A percentile compares a stretch with the other conserved stretches of the same genome.
These are phyloP conservation scores for Halichoeres trimaculatus DNA, from an alignment of 2,113 vertebrate genomes.

Conservation along the genomic window DNA sequence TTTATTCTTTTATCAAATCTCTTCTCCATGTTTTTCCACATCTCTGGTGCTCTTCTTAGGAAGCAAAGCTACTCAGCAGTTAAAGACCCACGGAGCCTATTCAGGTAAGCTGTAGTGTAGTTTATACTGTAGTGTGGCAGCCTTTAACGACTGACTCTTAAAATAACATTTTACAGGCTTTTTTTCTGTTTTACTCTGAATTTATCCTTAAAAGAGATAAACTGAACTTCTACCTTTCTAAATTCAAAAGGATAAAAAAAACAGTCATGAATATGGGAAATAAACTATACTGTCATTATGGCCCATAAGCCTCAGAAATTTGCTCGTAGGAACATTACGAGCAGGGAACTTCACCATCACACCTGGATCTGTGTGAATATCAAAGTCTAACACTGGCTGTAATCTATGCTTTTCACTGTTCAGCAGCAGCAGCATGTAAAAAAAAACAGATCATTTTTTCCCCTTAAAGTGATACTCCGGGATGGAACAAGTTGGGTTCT, in stretches of 20 bases:
- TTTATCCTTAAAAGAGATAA: neutral
- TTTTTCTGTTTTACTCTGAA: constrained; percentile 25
- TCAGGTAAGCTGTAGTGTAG: neutral
- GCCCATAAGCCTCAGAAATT: too few relatives aligned
- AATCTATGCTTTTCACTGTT: neutral
- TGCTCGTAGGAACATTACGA: too few relatives aligned
- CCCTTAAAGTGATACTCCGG: too few relatives aligned
- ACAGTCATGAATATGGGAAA: too few relatives aligned
- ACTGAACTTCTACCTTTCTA: too few relatives aligned
- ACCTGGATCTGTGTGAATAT: too few relatives aligned
- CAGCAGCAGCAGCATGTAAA: neutral
- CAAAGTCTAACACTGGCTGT: neutral
- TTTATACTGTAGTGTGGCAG: constrained; percentile 5
- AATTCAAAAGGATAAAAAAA: too few relatives aligned
- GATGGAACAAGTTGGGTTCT: too few relatives aligned
- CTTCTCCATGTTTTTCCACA: neutral
- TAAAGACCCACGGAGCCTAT: constrained; percentile 9
- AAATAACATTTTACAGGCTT: constrained; percentile 17
- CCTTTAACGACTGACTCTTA: constrained; percentile 2
- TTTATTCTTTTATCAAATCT: constrained; percentile 2
- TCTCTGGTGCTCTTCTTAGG: neutral
- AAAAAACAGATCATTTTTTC: too few relatives aligned
- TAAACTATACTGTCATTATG: neutral
- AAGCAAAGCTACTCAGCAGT: constrained; percentile 35
- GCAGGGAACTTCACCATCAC: neutral